phyloP scores from a whole-genome alignment of 2,797 vertebrate species.

The Tamandua tetradactyla region DNA sequence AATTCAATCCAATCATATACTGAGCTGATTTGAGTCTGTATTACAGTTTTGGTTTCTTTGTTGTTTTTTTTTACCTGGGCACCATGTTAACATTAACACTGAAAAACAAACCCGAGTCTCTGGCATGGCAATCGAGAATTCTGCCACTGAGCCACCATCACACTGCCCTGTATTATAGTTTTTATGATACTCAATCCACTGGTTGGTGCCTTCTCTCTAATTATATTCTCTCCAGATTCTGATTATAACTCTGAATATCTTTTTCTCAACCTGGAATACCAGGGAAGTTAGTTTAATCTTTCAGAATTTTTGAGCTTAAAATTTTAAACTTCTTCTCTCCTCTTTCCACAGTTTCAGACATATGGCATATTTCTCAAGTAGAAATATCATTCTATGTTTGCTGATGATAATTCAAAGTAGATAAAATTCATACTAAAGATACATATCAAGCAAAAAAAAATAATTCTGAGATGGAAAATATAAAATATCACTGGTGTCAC shows the following conservation, averaged over 20 bases:
- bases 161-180: neutral
- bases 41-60: neutral
- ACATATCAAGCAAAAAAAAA: neutral
- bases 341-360: neutral
- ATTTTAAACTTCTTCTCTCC: neutral
- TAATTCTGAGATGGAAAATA: neutral
- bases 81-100: no score
- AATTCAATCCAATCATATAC: neutral
- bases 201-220: neutral
- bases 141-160: no score
- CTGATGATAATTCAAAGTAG: neutral
- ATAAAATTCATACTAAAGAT: neutral
- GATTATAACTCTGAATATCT: neutral
- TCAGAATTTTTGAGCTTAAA: neutral
- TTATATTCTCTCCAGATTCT: neutral
- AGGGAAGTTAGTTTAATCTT: neutral
- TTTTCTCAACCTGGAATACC: neutral
- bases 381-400: neutral
- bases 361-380: neutral
- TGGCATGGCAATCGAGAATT: no score
- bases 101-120: no score
- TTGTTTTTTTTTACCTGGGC: no score
- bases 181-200: neutral
- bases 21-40: neutral
- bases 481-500: no score